Evolutionary conservation across 2,113 vertebrate species (phyloP).

Genomic region (Trematocara marginatum): DNA sequence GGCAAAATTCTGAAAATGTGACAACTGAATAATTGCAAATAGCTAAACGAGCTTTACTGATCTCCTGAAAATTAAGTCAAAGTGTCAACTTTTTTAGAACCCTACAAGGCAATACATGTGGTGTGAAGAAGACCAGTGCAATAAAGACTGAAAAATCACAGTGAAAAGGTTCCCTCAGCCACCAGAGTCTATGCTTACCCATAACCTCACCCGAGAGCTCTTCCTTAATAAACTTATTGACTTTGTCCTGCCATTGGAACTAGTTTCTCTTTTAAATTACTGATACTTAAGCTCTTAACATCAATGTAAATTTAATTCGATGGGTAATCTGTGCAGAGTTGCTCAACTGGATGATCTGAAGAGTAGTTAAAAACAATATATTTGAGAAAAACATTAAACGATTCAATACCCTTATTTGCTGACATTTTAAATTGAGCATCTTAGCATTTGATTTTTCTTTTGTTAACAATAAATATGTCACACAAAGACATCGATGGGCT

Average conservation of each 20-base stretch:
- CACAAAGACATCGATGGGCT: neutral
- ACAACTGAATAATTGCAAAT: neutral
- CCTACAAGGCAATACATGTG: neutral
- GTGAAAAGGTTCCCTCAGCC: constrained; percentile 57
- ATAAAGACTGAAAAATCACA: constrained; percentile 51
- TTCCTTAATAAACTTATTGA: constrained; percentile 54
- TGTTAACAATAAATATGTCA: neutral
- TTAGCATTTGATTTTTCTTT: neutral
- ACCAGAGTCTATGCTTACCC: constrained; percentile 49
- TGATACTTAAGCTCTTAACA: constrained; percentile 15
- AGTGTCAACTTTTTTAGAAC: neutral
- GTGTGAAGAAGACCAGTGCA: constrained; percentile 9
- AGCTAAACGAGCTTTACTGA: neutral
- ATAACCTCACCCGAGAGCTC: constrained; percentile 20
- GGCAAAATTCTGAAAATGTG: neutral
- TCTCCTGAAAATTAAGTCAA: neutral
- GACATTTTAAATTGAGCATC: neutral
- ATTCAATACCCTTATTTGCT: neutral
- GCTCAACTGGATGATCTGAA: neutral
- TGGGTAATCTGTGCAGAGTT: neutral
- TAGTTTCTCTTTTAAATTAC: constrained; percentile 61
- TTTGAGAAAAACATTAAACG: neutral
- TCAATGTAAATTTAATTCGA: constrained; percentile 15
- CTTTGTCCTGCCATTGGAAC: constrained; percentile 47
- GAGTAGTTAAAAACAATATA: constrained; percentile 11